Conservation (phyloP, 2,797 vertebrate species). For the Acanthis flammea region DNA sequence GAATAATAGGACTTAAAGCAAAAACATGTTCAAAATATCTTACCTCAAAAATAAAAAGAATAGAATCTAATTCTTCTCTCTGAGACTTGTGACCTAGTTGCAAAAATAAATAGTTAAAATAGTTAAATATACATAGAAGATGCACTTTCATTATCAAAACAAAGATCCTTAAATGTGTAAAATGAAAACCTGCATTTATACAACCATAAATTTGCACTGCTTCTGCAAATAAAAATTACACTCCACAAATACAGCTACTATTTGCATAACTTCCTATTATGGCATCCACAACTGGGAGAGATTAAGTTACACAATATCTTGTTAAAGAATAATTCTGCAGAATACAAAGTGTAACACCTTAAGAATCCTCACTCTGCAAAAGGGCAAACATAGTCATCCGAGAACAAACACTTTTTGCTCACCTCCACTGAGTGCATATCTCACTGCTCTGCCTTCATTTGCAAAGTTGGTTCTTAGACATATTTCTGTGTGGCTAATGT, state of each 20-base stretch:
- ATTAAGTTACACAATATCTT: not conserved
- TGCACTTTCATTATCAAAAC: not conserved
- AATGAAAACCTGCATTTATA: not conserved
- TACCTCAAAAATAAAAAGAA: constrained; percentile 99
- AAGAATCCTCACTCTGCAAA: not conserved
- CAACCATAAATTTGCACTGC: not conserved
- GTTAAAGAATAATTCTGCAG: not conserved
- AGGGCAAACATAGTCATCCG: not conserved
- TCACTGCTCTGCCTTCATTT: not conserved
- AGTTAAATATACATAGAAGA: constrained; percentile 33
- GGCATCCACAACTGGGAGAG: not conserved
- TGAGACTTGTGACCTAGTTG: constrained; percentile 95
- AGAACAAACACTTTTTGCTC: not conserved
- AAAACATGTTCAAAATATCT: constrained; percentile 24
- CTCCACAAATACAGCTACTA: not conserved
- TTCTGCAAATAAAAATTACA: not conserved
- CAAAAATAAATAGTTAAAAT: not conserved
- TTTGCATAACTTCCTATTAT: not conserved
- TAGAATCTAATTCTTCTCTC: constrained; percentile 97
- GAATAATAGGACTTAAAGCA: not conserved
- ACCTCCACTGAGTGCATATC: not conserved
- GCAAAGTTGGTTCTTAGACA: not conserved
- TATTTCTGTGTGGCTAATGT: not conserved
- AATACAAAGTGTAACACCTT: not conserved
- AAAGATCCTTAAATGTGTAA: not conserved